phyloP scores from a whole-genome alignment of 2,888 invertebrate species.

The Syrista parreyssii region DNA sequence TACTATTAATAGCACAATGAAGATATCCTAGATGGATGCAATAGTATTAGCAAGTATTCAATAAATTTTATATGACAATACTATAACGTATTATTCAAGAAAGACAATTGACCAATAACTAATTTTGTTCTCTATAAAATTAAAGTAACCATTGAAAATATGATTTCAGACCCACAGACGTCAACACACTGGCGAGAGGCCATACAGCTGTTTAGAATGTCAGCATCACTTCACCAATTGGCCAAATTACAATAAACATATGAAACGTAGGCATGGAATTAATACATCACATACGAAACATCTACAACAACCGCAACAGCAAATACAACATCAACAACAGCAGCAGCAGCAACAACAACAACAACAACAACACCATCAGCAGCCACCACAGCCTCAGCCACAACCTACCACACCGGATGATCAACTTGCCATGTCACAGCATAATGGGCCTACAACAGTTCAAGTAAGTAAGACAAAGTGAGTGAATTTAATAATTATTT shows the following conservation, averaged over 20 bases:
- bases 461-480: slow-evolving; percentile 29
- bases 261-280: slow-evolving; percentile 79
- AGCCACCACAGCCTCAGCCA: slow-evolving; percentile 22
- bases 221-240: slow-evolving; percentile 82
- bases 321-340: slow-evolving; percentile 38
- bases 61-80: not conserved
- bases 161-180: slow-evolving; percentile 73
- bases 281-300: slow-evolving; percentile 68
- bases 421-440: slow-evolving; percentile 31
- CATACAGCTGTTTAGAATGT: slow-evolving; percentile 79
- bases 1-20: not conserved
- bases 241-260: slow-evolving; percentile 87
- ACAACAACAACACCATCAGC: slow-evolving; percentile 34
- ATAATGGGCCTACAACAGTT: slow-evolving; percentile 39
- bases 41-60: too few species aligned
- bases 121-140: not conserved
- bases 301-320: slow-evolving; percentile 45
- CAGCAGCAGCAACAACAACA: slow-evolving; percentile 27
- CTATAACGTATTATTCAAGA: not conserved
- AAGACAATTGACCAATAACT: not conserved
- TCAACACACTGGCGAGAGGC: slow-evolving; percentile 76
- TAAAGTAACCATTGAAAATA: slow-evolving; percentile 2
- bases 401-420: slow-evolving; percentile 25
- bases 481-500: not conserved
- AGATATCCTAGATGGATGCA: too few species aligned